Base-by-base conservation (phyloP, 2,888 invertebrate genomes). In the Pterostichus madidus region DNA sequence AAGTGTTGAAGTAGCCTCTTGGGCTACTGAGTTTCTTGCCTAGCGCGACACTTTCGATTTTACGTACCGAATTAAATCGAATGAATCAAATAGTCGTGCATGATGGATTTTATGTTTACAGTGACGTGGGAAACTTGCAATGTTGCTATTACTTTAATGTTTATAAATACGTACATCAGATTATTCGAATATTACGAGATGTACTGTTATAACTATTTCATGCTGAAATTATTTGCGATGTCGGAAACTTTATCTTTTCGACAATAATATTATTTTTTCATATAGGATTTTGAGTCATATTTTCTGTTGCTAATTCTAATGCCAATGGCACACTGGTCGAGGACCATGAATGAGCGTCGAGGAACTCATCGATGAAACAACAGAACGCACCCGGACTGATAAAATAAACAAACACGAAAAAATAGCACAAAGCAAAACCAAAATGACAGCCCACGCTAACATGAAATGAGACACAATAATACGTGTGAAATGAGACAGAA, bases 11-110 rank as follows among this genome's bases (percentile, higher is more conserved):
- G 56, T 56, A 56, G 24, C 8, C 56, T 13, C 56, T 56, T 10
- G 13, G 13, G 56, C 56, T 17, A 56, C 39, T 39, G 8, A 39
- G 39, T 39, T 0, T 2, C 8, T n/a, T 8, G 39, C 6, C 39
- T 39, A 39, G 56, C 56, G 56, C 56, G 17, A 35, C 59, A 59
- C 78, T 78, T 78, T 78, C 61, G 59, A 59, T 78, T 78, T 78
- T 39, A 59, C 78, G 78, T 24, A 17, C 15, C 56, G 77, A 77
- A 78, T 61, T 78, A 59, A 78, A 78, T 78, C 78, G 44, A 46
- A 78, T 44, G 77, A 15, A 77, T 77, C 61, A 44, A 78, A 49
- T 7, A 24, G 73, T 71, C 32, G 10, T 32, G 64, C 64, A 31
- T 64, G 64, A 64, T 32, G 17, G 32, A 35, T 35, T 64, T n/a